These are phyloP conservation scores for Petrocephalus microphthalmus DNA, from an alignment of 2,113 vertebrate species.

Conservation along the genomic window DNA sequence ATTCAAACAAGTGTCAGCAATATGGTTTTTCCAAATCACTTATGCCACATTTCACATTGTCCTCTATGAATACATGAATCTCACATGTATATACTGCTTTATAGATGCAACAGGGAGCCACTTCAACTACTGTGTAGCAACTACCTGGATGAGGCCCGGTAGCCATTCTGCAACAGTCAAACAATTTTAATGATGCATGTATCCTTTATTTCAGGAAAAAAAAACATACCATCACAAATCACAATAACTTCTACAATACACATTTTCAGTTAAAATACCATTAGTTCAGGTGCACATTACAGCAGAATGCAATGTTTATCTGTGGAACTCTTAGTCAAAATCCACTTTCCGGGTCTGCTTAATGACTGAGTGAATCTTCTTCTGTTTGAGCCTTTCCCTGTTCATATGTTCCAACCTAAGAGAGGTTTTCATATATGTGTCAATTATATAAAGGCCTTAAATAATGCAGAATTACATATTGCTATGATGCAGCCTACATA, in stretches of 20 bases:
- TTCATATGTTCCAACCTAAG: constrained; percentile 55
- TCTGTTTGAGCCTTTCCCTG: constrained; percentile 53
- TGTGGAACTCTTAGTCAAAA: constrained; percentile 46
- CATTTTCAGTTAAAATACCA: not conserved
- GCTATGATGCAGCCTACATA: not conserved
- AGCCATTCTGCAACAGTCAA: not conserved
- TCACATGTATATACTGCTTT: too few relatives aligned
- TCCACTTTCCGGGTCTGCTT: constrained; percentile 55
- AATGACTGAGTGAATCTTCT: constrained; percentile 49
- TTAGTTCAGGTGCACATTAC: not conserved
- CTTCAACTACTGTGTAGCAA: too few relatives aligned
- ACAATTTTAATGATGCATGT: not conserved
- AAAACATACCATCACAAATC: not conserved
- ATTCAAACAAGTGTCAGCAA: not conserved
- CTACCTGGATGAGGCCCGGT: too few relatives aligned
- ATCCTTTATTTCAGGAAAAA: not conserved
- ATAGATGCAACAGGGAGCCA: too few relatives aligned
- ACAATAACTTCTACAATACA: not conserved
- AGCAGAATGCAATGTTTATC: not conserved
- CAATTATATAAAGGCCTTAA: not conserved
- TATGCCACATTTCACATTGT: not conserved
- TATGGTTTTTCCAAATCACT: not conserved
- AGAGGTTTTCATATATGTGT: constrained; percentile 18
- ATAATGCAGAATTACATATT: not conserved
- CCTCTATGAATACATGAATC: too few relatives aligned